Conservation (phyloP, 2,888 invertebrate genomes). For the Cheilosia scutellata region DNA sequence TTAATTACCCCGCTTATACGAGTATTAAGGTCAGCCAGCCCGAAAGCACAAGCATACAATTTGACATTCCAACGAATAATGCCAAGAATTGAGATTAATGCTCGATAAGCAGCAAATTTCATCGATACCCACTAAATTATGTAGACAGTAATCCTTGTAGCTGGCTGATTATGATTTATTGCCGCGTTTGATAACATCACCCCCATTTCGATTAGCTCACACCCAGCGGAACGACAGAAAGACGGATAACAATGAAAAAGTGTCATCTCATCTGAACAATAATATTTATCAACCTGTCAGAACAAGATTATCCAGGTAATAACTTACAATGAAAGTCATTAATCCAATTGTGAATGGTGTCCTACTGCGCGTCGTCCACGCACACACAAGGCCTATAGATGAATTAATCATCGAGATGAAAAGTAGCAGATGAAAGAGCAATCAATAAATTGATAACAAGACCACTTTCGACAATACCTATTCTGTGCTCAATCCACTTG, state of each 20-base stretch:
- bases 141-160: conserved; percentile 59
- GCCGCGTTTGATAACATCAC: conserved; percentile 46
- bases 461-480: conserved; percentile 51
- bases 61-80: conserved; percentile 58
- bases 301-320: conserved; percentile 75
- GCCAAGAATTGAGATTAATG: conserved; percentile 38
- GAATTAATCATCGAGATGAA: conserved; percentile 52
- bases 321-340: conserved; percentile 76
- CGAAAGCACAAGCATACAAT: conserved; percentile 5
- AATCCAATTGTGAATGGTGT: conserved; percentile 71
- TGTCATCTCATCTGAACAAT: conserved; percentile 70
- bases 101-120: conserved; percentile 64
- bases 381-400: conserved; percentile 16
- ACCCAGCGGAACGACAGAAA: conserved; percentile 33
- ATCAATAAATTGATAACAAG: conserved; percentile 71
- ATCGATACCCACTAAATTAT: conserved; percentile 63
- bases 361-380: conserved; percentile 41
- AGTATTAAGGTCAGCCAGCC: conserved; percentile 16
- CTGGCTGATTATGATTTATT: conserved; percentile 74
- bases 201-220: conserved; percentile 45
- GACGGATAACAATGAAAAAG: conserved; percentile 70
- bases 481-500: background rate
- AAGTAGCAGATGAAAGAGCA: conserved; percentile 39
- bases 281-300: conserved; percentile 75
- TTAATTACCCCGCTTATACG: conserved; percentile 49